These are phyloP conservation scores for Athripsodes cinereus DNA, from an alignment of 2,888 invertebrate genomes.

Conservation along the genomic window DNA sequence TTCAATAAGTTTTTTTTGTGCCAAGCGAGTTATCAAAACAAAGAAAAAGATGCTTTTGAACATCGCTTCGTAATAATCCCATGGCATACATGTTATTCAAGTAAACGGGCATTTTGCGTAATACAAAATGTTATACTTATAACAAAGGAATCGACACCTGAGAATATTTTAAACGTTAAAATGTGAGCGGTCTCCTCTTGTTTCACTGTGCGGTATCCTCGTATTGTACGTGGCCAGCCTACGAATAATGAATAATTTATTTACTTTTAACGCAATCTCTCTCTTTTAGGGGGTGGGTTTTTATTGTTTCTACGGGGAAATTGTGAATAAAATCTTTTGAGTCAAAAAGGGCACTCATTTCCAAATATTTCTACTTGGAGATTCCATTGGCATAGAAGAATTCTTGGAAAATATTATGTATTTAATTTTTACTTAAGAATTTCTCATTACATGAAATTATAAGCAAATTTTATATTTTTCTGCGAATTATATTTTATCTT, in stretches of 20 bases:
- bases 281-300: not conserved
- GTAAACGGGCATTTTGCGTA: too few species aligned
- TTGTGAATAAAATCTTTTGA: not conserved
- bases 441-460: too few species aligned
- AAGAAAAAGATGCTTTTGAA: too few species aligned
- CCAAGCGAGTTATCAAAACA: too few species aligned
- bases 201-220: too few species aligned
- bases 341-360: not conserved
- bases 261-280: conserved; percentile 5
- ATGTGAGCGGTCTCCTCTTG: not conserved
- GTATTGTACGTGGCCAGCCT: conserved; percentile 3
- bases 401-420: not conserved
- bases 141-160: not conserved
- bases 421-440: not conserved
- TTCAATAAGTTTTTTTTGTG: too few species aligned
- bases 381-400: not conserved
- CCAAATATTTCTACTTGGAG: not conserved
- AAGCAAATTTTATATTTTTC: too few species aligned
- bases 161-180: not conserved
- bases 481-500: too few species aligned
- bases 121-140: not conserved
- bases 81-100: too few species aligned
- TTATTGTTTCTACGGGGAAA: conserved; percentile 3
- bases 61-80: too few species aligned
- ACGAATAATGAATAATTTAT: conserved; percentile 7